phyloP scores from a whole-genome alignment of 2,797 vertebrate genomes.

The Helostoma temminkii region DNA sequence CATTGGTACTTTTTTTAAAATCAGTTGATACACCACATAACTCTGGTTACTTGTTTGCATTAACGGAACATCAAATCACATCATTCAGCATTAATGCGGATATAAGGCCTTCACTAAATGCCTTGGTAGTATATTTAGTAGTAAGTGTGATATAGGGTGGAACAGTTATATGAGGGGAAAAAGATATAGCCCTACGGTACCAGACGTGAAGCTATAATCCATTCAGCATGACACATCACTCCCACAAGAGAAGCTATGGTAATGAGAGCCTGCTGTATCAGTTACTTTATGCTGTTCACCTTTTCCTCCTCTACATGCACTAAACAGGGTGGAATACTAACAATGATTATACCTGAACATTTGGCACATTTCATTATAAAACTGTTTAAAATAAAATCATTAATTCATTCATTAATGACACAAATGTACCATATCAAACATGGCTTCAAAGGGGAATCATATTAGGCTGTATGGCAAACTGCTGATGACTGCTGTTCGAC shows the following conservation, averaged over 20 bases:
- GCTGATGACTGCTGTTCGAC: neutral
- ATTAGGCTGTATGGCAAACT: neutral
- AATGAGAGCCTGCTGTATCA: slow-evolving; percentile 51
- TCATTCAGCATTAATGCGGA: neutral
- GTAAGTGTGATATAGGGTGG: slow-evolving; percentile 1
- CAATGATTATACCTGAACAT: neutral
- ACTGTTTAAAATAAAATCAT: neutral
- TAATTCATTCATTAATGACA: neutral
- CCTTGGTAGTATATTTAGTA: neutral
- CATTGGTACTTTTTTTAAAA: no score
- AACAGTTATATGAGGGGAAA: neutral
- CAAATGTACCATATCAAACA: neutral
- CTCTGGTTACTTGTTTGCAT: no score
- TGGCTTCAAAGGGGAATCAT: neutral
- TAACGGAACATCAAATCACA: no score
- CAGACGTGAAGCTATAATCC: slow-evolving; percentile 25
- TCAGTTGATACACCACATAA: no score
- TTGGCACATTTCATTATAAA: neutral
- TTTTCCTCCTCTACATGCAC: slow-evolving; percentile 14
- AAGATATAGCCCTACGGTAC: slow-evolving; percentile 16
- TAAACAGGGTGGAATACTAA: slow-evolving; percentile 19
- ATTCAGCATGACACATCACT: slow-evolving; percentile 20
- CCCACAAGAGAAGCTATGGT: slow-evolving; percentile 42
- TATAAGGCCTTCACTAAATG: neutral
- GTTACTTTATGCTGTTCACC: slow-evolving; percentile 24